A percentile compares a stretch with the other conserved stretches of the same genome.
Evolutionary conservation across 1,140 invertebrate species (phyloP).

Genomic region (Drosophila grimshawi): DNA sequence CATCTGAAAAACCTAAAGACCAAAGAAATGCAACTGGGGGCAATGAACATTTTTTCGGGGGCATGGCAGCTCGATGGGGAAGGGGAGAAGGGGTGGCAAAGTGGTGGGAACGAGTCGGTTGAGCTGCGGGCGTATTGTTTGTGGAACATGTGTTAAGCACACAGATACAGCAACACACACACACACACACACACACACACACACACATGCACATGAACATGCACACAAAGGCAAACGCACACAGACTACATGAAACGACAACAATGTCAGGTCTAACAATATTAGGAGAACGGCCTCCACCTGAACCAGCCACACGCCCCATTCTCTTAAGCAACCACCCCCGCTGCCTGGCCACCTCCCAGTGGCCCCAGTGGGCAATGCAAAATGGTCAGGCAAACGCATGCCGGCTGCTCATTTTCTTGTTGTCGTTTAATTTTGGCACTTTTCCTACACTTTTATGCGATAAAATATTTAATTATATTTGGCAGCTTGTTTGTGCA

Average conservation of each 20-base stretch:
- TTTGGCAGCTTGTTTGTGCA: slow-evolving; percentile 79
- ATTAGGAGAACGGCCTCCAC: slow-evolving; percentile 65
- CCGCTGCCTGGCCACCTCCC: too few relatives aligned
- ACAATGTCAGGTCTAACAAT: slow-evolving; percentile 76
- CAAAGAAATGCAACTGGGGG: slow-evolving; percentile 73
- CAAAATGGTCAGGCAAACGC: slow-evolving; percentile 63
- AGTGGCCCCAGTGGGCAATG: slow-evolving; percentile 5
- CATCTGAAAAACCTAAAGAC: slow-evolving; percentile 71
- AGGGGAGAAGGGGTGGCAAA: neutral
- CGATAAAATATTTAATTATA: slow-evolving; percentile 83
- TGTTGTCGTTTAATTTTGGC: slow-evolving; percentile 81
- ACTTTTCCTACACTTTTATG: slow-evolving; percentile 72
- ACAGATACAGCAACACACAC: slow-evolving; percentile 10
- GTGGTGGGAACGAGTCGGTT: slow-evolving; percentile 12
- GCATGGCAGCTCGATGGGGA: neutral
- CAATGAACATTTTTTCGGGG: slow-evolving; percentile 20
- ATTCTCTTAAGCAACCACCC: neutral
- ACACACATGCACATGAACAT: neutral
- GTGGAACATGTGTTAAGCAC: slow-evolving; percentile 72
- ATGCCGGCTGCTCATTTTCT: slow-evolving; percentile 78
- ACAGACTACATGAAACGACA: slow-evolving; percentile 39
- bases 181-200: slow-evolving; percentile 18
- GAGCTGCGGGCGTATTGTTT: slow-evolving; percentile 79
- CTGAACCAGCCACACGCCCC: slow-evolving; percentile 34
- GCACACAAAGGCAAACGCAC: neutral